These are phyloP conservation scores for Cristatella mucedo DNA, from an alignment of 2,888 invertebrate genomes.

Conservation along the genomic window DNA sequence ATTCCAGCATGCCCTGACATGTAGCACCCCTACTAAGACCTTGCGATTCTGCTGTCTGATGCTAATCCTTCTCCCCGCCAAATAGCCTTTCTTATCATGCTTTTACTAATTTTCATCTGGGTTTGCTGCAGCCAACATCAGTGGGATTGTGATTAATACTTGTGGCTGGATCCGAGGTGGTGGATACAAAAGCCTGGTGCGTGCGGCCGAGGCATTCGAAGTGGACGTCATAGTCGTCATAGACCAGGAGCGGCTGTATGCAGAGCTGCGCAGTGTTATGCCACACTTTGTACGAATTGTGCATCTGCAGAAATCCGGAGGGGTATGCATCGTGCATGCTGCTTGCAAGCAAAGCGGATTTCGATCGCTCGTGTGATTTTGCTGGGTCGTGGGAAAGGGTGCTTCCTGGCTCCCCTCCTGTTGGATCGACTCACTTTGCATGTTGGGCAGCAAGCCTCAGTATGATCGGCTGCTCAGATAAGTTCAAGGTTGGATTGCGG, in stretches of 20 bases:
- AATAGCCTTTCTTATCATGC: too few relatives aligned
- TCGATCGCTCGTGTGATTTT: background rate
- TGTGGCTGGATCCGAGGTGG: conserved; percentile 89
- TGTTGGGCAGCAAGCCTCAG: too few relatives aligned
- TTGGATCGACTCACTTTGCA: background rate
- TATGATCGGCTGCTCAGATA: too few relatives aligned
- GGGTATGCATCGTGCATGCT: conserved; percentile 46
- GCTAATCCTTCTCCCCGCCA: too few relatives aligned
- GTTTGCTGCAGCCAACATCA: conserved; percentile 33
- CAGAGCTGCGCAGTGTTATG: conserved; percentile 79
- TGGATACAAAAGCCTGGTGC: conserved; percentile 70
- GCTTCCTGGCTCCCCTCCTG: background rate
- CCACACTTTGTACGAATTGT: conserved; percentile 82
- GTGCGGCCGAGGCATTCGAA: conserved; percentile 81
- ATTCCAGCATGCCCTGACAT: too few relatives aligned
- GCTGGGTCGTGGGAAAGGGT: background rate
- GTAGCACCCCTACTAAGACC: too few relatives aligned
- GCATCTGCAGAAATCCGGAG: conserved; percentile 83
- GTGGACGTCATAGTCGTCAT: conserved; percentile 80
- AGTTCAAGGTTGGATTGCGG: background rate
- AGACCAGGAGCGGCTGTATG: conserved; percentile 87
- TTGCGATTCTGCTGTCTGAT: too few relatives aligned
- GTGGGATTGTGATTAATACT: conserved; percentile 84
- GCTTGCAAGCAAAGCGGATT: background rate
- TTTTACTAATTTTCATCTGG: too few relatives aligned